These are phyloP conservation scores for Caloenas nicobarica DNA, from an alignment of 2,113 vertebrate genomes.

Conservation along the genomic window DNA sequence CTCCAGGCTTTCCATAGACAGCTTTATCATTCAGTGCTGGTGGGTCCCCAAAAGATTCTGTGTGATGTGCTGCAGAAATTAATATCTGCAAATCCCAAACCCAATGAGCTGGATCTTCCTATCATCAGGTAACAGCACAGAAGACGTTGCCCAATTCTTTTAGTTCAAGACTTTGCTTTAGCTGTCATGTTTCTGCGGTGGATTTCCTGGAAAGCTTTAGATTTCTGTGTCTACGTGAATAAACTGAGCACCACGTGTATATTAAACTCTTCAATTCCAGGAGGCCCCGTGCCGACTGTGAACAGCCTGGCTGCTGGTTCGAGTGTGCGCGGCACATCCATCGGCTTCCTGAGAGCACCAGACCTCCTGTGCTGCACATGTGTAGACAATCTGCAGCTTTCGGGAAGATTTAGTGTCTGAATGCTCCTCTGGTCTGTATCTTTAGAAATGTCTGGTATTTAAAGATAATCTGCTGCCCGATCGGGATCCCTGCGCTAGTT, in stretches of 20 bases:
- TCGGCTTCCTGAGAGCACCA: neutral
- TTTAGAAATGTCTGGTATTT: neutral
- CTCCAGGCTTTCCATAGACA: neutral
- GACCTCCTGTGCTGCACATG: neutral
- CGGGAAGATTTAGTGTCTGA: rapidly evolving
- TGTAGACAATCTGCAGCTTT: neutral
- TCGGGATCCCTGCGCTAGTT: neutral
- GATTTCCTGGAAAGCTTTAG: neutral
- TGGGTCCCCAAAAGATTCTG: neutral
- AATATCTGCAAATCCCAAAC: neutral
- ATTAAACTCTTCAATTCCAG: rapidly evolving
- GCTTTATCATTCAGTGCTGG: neutral
- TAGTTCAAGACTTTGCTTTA: neutral
- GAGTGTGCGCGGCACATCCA: neutral
- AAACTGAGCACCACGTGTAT: rapidly evolving
- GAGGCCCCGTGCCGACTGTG: neutral
- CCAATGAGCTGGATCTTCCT: neutral
- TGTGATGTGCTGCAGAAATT: neutral
- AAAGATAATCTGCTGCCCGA: neutral
- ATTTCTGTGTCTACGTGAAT: neutral
- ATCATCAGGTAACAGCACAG: neutral
- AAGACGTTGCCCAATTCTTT: rapidly evolving
- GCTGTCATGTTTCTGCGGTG: neutral
- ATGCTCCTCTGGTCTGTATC: neutral
- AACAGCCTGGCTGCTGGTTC: neutral